phyloP scores from a whole-genome alignment of 2,888 invertebrate species.

The Shargacucullia verbasci region DNA sequence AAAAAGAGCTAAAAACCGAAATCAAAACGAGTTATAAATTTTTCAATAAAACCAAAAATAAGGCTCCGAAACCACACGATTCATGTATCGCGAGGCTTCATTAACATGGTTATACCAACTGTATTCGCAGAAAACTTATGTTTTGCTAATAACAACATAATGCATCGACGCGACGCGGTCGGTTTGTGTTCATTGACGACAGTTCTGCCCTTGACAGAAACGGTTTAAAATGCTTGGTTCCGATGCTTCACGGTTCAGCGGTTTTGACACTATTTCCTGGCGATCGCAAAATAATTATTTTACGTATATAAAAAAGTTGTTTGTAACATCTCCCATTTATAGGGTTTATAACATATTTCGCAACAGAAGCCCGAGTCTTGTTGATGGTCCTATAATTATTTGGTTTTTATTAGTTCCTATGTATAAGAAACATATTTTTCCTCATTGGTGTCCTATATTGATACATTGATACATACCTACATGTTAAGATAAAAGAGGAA shows the following conservation, averaged over 20 bases:
- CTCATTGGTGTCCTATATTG: neutral
- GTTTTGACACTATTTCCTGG: slow-evolving; percentile 26
- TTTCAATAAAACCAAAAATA: slow-evolving; percentile 18
- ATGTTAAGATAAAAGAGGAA: neutral
- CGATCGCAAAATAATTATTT: slow-evolving; percentile 4
- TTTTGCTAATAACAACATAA: slow-evolving; percentile 13
- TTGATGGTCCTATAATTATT: no score
- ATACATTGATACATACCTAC: no score
- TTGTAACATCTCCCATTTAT: no score
- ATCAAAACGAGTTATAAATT: slow-evolving; percentile 35
- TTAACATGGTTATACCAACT: slow-evolving; percentile 18
- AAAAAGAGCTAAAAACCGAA: slow-evolving; percentile 38
- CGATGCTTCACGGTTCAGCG: slow-evolving; percentile 52
- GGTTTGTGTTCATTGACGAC: slow-evolving; percentile 27
- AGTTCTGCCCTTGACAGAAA: slow-evolving; percentile 44
- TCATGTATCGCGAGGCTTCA: slow-evolving; percentile 18
- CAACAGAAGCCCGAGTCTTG: no score
- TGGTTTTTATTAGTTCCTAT: no score
- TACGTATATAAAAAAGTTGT: no score
- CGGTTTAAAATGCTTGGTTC: slow-evolving; percentile 52
- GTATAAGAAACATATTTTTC: no score
- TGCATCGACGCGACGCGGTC: slow-evolving; percentile 9
- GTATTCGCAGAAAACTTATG: slow-evolving; percentile 33
- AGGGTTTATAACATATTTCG: no score
- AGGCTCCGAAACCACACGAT: slow-evolving; percentile 15